These are phyloP conservation scores for Limonius californicus DNA, from an alignment of 1,140 invertebrate species.

Conservation along the genomic window DNA sequence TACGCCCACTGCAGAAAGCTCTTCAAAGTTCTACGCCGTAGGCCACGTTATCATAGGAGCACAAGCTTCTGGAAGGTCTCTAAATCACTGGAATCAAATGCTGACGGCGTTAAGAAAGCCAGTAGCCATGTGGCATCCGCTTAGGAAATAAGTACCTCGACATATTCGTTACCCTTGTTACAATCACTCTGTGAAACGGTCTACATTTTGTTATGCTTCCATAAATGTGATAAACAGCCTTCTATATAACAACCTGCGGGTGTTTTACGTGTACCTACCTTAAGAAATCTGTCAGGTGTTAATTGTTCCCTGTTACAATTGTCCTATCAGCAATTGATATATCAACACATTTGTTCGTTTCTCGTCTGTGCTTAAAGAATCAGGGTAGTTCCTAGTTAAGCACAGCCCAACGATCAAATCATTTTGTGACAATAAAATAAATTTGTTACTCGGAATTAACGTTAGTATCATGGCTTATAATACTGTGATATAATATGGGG, in stretches of 20 bases:
- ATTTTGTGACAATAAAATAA: not conserved
- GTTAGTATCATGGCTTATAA: slow-evolving; percentile 5
- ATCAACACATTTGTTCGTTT: no score
- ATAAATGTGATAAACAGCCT: slow-evolving; percentile 40
- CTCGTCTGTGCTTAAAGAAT: no score
- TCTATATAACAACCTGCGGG: slow-evolving; percentile 10
- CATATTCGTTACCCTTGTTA: slow-evolving; percentile 13
- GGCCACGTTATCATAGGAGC: slow-evolving; percentile 72
- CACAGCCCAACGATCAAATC: not conserved
- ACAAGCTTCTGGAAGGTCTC: slow-evolving; percentile 62
- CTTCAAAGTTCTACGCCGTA: slow-evolving; percentile 51
- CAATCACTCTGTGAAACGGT: slow-evolving; percentile 16
- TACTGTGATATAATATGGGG: slow-evolving; percentile 12
- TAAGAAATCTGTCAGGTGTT: not conserved
- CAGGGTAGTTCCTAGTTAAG: no score
- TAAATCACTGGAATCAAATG: slow-evolving; percentile 84
- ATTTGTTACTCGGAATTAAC: slow-evolving; percentile 7
- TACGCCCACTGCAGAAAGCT: slow-evolving; percentile 19
- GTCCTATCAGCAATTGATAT: not conserved
- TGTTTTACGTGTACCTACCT: not conserved
- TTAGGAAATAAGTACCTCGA: slow-evolving; percentile 55
- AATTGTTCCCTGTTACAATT: slow-evolving; percentile 8
- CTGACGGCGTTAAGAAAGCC: slow-evolving; percentile 73
- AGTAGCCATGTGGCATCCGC: slow-evolving; percentile 79
- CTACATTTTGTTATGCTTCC: slow-evolving; percentile 31